phyloP scores from a whole-genome alignment of 2,113 vertebrate genomes.

The Rousettus leschenaultii region DNA sequence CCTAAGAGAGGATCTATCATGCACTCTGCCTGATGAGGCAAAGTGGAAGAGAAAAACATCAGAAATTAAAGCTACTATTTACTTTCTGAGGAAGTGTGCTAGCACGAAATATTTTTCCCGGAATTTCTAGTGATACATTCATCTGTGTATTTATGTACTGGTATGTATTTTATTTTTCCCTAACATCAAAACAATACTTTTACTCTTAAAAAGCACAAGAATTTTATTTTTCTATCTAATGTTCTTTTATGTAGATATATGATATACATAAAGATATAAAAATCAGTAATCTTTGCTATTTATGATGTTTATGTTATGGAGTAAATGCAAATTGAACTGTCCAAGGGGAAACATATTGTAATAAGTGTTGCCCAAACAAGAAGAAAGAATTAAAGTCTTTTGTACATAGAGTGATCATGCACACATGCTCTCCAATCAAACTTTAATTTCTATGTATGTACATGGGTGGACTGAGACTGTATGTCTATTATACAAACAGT shows the following conservation, averaged over 20 bases:
- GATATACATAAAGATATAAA: neutral
- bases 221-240: neutral
- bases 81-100: neutral
- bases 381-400: neutral
- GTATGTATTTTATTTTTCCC: neutral
- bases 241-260: neutral
- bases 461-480: neutral
- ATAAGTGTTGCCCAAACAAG: neutral
- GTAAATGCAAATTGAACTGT: neutral
- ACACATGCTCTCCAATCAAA: neutral
- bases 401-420: neutral
- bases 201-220: neutral
- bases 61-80: neutral
- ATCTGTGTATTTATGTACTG: neutral
- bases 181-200: neutral
- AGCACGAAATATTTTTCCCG: neutral
- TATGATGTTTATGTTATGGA: neutral
- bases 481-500: slow-evolving; percentile 57
- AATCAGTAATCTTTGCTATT: neutral
- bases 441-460: slow-evolving; percentile 43
- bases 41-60: neutral
- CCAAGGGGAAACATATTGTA: neutral
- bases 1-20: neutral
- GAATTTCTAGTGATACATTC: neutral
- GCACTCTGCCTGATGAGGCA: neutral